Percentiles rank a stretch among this genome's conserved stretches.
These are phyloP conservation scores for Gyrodactylus bullatarudis DNA, from an alignment of 1,140 invertebrate species.

Conservation along the genomic window DNA sequence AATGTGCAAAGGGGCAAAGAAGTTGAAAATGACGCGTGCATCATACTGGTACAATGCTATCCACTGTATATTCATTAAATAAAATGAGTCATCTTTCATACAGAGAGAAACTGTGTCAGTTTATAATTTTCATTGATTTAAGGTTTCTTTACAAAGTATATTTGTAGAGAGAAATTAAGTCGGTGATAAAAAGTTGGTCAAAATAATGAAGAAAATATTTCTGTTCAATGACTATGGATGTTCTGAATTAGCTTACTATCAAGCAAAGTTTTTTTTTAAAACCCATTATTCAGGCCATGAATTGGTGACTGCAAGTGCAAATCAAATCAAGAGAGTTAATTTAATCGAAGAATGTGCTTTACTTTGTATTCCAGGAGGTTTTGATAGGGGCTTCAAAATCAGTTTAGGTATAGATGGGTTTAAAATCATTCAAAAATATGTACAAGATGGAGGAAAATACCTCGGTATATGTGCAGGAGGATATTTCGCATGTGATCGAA, in stretches of 20 bases:
- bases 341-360: background rate
- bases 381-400: conserved; percentile 14
- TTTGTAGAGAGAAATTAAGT: too few species aligned
- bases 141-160: too few species aligned
- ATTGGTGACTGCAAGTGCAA: background rate
- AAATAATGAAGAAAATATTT: background rate
- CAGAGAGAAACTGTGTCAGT: too few species aligned
- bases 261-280: background rate
- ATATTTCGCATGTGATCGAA: conserved; percentile 15
- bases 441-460: conserved; percentile 14
- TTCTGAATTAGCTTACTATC: background rate
- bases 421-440: conserved; percentile 13
- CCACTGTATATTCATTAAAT: too few species aligned
- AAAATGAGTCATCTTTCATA: too few species aligned
- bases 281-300: background rate
- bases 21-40: too few species aligned
- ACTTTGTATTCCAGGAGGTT: conserved; percentile 13
- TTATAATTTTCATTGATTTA: too few species aligned
- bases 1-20: too few species aligned
- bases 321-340: background rate
- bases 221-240: background rate
- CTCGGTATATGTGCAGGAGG: conserved; percentile 17
- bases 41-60: too few species aligned
- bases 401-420: conserved; percentile 12
- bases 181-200: too few species aligned